phyloP scores from a whole-genome alignment of 2,113 vertebrate genomes.

The Perca fluviatilis region DNA sequence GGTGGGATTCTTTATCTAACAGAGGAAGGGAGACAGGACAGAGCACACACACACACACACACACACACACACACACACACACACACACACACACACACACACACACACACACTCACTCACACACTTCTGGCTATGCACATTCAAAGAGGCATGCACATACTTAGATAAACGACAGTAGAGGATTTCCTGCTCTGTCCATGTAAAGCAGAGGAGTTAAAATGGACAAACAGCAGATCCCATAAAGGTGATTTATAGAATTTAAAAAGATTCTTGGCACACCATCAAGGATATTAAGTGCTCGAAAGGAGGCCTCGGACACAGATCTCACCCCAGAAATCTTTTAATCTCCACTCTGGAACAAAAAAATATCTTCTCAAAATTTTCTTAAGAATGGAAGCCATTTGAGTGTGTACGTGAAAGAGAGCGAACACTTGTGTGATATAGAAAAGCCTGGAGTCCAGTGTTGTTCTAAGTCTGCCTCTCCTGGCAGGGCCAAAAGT shows the following conservation, averaged over 20 bases:
- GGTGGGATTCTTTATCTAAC: slow-evolving; percentile 80
- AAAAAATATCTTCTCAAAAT: slow-evolving; percentile 58
- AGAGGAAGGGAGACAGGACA: slow-evolving; percentile 67
- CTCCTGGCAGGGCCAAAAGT: slow-evolving; percentile 79
- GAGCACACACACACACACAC: slow-evolving; percentile 42
- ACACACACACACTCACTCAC: slow-evolving; percentile 35
- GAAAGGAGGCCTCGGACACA: slow-evolving; percentile 73
- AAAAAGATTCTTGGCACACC: slow-evolving; percentile 84
- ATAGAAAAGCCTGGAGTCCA: slow-evolving; percentile 61
- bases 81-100: slow-evolving; percentile 30
- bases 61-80: slow-evolving; percentile 28
- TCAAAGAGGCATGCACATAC: slow-evolving; percentile 51
- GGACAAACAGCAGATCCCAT: slow-evolving; percentile 81
- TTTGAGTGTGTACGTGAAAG: slow-evolving; percentile 23
- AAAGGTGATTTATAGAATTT: slow-evolving; percentile 85
- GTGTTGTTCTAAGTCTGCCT: slow-evolving; percentile 77
- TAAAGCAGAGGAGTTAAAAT: slow-evolving; percentile 75
- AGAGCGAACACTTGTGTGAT: slow-evolving; percentile 36
- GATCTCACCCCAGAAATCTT: slow-evolving; percentile 71
- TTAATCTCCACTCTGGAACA: slow-evolving; percentile 81
- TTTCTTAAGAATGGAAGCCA: slow-evolving; percentile 48
- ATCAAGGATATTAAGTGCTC: slow-evolving; percentile 82
- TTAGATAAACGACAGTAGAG: slow-evolving; percentile 62
- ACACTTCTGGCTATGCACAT: slow-evolving; percentile 28
- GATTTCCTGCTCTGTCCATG: slow-evolving; percentile 77